phyloP scores from a whole-genome alignment of 2,113 vertebrate genomes.

The Nothobranchius kuhntae region DNA sequence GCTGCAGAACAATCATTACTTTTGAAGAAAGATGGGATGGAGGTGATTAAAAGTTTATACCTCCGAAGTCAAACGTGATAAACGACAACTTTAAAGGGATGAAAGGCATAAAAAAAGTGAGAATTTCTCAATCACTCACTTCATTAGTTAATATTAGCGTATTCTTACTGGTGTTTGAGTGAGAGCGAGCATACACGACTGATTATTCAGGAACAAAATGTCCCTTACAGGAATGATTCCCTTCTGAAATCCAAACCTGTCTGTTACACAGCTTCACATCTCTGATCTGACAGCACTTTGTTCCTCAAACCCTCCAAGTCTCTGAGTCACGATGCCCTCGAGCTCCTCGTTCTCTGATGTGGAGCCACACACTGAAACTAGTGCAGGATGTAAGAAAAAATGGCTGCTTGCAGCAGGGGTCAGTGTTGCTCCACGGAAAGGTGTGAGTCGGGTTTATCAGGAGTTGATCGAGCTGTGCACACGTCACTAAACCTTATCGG shows the following conservation, averaged over 20 bases:
- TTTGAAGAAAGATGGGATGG: conserved; percentile 36
- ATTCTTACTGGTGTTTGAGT: background rate
- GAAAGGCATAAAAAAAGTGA: conserved; percentile 1
- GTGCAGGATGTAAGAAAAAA: background rate
- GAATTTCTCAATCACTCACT: background rate
- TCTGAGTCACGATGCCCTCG: conserved; percentile 3
- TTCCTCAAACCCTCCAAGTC: conserved; percentile 23
- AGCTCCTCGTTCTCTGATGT: conserved; percentile 17
- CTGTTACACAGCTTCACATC: conserved; percentile 10
- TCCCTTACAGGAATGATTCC: too few relatives aligned
- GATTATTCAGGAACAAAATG: background rate
- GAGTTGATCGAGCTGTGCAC: conserved; percentile 20
- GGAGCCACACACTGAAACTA: background rate
- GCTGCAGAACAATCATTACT: conserved; percentile 54
- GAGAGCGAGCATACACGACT: background rate
- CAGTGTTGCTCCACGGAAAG: conserved; percentile 66
- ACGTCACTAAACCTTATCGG: conserved; percentile 21
- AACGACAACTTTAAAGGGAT: conserved; percentile 22
- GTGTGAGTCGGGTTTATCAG: background rate
- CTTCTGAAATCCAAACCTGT: conserved; percentile 1
- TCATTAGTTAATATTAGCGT: conserved; percentile 9
- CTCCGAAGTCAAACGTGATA: conserved; percentile 31
- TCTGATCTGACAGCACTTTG: conserved; percentile 6
- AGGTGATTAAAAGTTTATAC: conserved; percentile 48
- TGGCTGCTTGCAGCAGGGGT: conserved; percentile 58